Evolutionary conservation across 2,888 invertebrate genomes (phyloP), one percentile per base, ranked within the genome.

Genomic region (Melanchra persicariae): DNA sequence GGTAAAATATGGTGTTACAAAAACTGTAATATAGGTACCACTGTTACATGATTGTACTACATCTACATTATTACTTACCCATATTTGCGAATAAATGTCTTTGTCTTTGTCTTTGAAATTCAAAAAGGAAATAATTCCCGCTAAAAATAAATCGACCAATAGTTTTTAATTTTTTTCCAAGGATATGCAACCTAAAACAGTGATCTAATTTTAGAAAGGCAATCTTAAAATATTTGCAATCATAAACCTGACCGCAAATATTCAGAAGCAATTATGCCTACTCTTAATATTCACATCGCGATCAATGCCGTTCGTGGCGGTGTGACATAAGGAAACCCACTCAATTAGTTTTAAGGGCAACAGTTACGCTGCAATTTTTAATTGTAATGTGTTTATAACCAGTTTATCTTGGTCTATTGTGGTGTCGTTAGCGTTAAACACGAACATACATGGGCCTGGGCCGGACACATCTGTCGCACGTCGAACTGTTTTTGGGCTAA

Each of bases 301-400:
- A 70, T 51, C 81, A 83, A 74, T 80, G 71, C 12, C 71, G 34
- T 30, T 64, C 70, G 40, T 67, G 67, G 34, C 64, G 64, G 74
- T 77, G 68, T 74, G 68, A 74, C 7, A 73, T 54, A 22, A 81
- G 76, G 81, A 69, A 71, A 55, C 19, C 3, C 0, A n/a, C 30
- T 40, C 66, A 54, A 70, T 75, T 83, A 58, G 34, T 64, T 61
- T 66, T 69, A 83, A 71, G 66, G 66, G 34, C 74, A 69, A n/a
- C 8, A 1, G 51, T 69, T 34, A 52, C 30, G n/a, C 47, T 55
- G 51, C 43, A 40, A n/a, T 24, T 67, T 52, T 66, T 51, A 70
- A 79, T 76, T 81, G 59, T 76, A 62, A 15, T 65, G 45, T n/a
- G 75, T 54, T 47, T 34, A 2, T 0, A 1, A 2, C 49, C n/a